Evolutionary conservation across 2,113 vertebrate species (phyloP).

Genomic region (Aptenodytes patagonicus): DNA sequence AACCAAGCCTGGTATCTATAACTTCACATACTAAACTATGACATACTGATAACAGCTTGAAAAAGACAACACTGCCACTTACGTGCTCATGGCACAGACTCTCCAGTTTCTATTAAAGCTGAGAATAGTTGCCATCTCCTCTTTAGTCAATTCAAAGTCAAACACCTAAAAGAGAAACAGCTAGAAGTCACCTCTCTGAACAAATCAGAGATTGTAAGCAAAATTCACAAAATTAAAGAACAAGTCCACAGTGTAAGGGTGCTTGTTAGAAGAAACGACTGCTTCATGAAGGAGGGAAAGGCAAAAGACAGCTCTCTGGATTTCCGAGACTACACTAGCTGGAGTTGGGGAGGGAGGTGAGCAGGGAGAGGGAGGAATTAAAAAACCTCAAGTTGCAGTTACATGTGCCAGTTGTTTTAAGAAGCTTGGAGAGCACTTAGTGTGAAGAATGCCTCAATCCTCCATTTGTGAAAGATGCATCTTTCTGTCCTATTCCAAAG

Average conservation of each 20-base stretch:
- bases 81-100: constrained; percentile 76
- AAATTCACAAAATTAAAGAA: background rate
- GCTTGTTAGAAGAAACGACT: background rate
- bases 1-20: background rate
- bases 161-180: constrained; percentile 77
- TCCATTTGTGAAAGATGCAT: background rate
- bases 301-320: fast-evolving
- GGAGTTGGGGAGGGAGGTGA: background rate
- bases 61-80: constrained; percentile 29
- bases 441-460: background rate
- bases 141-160: constrained; percentile 82
- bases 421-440: background rate
- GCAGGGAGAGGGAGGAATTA: background rate
- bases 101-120: constrained; percentile 86
- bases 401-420: background rate
- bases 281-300: background rate
- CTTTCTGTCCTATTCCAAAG: background rate
- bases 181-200: background rate
- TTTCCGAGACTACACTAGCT: background rate
- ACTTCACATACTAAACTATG: background rate
- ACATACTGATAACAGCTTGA: background rate
- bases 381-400: background rate
- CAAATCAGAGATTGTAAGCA: background rate
- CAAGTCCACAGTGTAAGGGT: background rate
- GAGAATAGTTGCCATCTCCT: constrained; percentile 82